Evolutionary conservation across 2,113 vertebrate species (phyloP).

Genomic region (Calonectris borealis): DNA sequence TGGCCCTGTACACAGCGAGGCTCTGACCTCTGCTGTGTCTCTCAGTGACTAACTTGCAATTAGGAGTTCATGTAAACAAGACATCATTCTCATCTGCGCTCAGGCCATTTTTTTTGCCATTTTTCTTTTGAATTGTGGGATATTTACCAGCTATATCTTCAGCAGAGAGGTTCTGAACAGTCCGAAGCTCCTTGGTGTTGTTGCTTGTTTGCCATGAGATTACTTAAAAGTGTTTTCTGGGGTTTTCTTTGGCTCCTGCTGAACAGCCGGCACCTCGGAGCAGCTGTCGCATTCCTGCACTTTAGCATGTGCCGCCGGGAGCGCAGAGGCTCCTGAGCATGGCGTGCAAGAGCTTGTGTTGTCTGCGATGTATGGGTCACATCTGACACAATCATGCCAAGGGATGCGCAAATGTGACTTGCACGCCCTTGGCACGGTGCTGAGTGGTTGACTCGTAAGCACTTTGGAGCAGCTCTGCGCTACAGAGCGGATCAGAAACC

Average conservation of each 20-base stretch:
- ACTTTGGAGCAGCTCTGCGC: not conserved
- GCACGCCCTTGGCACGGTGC: accelerated
- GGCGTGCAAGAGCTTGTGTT: not conserved
- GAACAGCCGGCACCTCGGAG: not conserved
- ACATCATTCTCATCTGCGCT: too few relatives aligned
- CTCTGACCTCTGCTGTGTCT: not conserved
- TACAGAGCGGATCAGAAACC: not conserved
- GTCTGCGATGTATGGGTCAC: not conserved
- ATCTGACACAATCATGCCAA: accelerated
- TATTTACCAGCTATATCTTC: not conserved
- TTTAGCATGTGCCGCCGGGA: accelerated
- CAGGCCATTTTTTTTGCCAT: not conserved
- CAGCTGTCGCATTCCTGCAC: accelerated
- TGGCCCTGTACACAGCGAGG: not conserved
- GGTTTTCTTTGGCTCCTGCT: not conserved
- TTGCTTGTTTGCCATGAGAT: not conserved
- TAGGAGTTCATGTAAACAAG: not conserved
- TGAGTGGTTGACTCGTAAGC: not conserved
- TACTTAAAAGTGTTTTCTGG: too few relatives aligned
- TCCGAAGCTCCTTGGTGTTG: accelerated
- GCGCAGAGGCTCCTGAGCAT: not conserved
- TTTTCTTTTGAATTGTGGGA: not conserved
- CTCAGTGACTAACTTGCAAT: not conserved
- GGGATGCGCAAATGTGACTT: accelerated
- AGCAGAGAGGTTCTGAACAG: not conserved